Percentiles rank a stretch among this genome's conserved stretches.
phyloP scores from a whole-genome alignment of 2,797 vertebrate genomes.

The Orestias chungarensis region DNA sequence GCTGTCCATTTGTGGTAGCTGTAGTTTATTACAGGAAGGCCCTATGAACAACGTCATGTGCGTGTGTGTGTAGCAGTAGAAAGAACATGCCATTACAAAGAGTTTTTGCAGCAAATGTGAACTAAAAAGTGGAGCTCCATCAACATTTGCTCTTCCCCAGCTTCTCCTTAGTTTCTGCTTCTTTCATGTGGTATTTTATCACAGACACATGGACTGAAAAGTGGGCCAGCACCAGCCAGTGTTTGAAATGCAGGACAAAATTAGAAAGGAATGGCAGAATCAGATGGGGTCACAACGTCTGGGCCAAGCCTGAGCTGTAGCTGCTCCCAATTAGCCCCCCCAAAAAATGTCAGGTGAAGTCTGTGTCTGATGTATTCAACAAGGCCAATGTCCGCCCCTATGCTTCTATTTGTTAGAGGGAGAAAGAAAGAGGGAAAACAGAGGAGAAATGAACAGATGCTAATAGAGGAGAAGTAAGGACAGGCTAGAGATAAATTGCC shows the following conservation, averaged over 20 bases:
- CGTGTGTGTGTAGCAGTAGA: background rate
- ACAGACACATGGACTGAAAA: constrained; percentile 49
- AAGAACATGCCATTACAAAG: background rate
- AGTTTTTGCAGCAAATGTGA: background rate
- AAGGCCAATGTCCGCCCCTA: constrained; percentile 60
- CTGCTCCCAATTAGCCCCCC: constrained; percentile 65
- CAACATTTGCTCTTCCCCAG: background rate
- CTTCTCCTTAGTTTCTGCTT: constrained; percentile 26
- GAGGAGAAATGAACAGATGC: constrained; percentile 51
- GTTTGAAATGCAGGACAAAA: constrained; percentile 58
- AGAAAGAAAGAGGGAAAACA: constrained; percentile 48
- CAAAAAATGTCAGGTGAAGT: constrained; percentile 46
- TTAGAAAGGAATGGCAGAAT: constrained; percentile 64
- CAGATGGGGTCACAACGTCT: constrained; percentile 64
- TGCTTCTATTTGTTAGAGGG: constrained; percentile 56
- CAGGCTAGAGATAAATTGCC: constrained; percentile 37
- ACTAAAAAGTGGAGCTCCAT: background rate
- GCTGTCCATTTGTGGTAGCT: background rate
- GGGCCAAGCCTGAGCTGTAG: constrained; percentile 55
- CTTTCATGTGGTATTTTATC: constrained; percentile 32
- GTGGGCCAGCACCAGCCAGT: constrained; percentile 54
- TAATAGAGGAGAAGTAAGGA: constrained; percentile 63
- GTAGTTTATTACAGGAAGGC: background rate
- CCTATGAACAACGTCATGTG: background rate
- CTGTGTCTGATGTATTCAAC: constrained; percentile 63